Evolutionary conservation across 2,797 vertebrate genomes (phyloP), one percentile per base, ranked within the genome.

Genomic region (Varecia variegata): DNA sequence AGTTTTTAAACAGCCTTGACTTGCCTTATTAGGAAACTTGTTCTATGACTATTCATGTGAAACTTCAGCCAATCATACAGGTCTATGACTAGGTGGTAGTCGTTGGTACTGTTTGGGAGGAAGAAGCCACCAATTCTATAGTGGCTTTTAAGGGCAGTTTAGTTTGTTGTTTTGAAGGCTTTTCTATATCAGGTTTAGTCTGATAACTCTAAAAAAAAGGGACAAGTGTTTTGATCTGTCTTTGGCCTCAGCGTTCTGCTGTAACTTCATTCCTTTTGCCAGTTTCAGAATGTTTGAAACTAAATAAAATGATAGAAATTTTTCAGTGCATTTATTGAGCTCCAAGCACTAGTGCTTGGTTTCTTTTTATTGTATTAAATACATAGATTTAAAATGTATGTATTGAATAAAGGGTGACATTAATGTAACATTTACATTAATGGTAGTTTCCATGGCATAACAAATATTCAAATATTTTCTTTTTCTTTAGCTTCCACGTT

Each of bases 401-500:
- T 93, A 30, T 87, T 30, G 23, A 89, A 62, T 62, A 38, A 92
- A 80, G 56, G n/a, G 40, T 79, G 40, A 77, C 8, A 12, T 86
- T 47, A 71, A 5, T 40, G 8, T 74, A 73, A 73, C 54, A 56
- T 82, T 86, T 62, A 70, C 43, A 45, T 45, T 45, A 10, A 45
- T 90, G 40, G 17, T 76, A 32, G 58, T 88, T 91, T 84, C 25
- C 15, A 0, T 88, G 67, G 32, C 30, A 45, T 97, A 91, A 93
- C 56, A 60, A 10, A 21, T 89, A 21, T 70, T 94, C 67, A 60
- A 7, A 25, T 86, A 18, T 70, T 94, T 96, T 54, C 17, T 89
- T 76, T 95, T 1, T 85, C 45, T 96, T 71, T 74, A 99, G 99
- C 85, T 99, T 99, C 98, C 99, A 99, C 81, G 98, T 99, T 77